Base-by-base conservation (phyloP, 2,888 invertebrate genomes). In the Ophion ventricosus region DNA sequence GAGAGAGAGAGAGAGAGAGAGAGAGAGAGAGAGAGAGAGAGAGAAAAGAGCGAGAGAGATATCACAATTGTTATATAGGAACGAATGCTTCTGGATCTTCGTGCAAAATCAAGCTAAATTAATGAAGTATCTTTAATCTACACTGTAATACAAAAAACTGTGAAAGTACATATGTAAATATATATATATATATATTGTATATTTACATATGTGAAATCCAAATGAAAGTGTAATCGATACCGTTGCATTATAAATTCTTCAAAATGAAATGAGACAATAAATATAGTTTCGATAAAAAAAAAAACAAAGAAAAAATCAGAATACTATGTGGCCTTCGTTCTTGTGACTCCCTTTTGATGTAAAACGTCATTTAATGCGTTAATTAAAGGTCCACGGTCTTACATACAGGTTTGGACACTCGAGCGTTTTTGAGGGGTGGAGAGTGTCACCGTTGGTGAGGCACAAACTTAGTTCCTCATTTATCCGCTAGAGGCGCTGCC, bases 251-350 rank as follows among this genome's bases (percentile, higher is more conserved):
- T 89, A 90, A 87, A 92, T 91, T 91, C 89, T 90, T 89, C 87
- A 86, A 92, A 88, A 90, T 89, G 88, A 91, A 92, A 92, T 91
- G 91, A 91, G 92, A 92, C 92, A 92, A 92, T 92, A 92, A 92
- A 92, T 92, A 91, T 92, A 92, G 92, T 92, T 92, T 92, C 92
- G 90, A 87, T 92, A 92, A 90, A 85, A 89, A 88, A 84, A 70
- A n/a, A n/a, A n/a, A n/a, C n/a, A n/a, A n/a, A n/a, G n/a, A n/a
- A n/a, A n/a, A n/a, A n/a, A n/a, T n/a, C 67, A 70, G 20, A 49
- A 26, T 10, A 63, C 8, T 10, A 49, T 17, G 54, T 26, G 17
- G 23, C n/a, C 17, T 1, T 10, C 26, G 8, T 29, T n/a, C 14
- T 11, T 25, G 0, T n/a, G 20, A 35, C n/a, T 17, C n/a, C 14